Base-by-base conservation (phyloP, 2,797 vertebrate genomes). In the Sparidentex hasta region DNA sequence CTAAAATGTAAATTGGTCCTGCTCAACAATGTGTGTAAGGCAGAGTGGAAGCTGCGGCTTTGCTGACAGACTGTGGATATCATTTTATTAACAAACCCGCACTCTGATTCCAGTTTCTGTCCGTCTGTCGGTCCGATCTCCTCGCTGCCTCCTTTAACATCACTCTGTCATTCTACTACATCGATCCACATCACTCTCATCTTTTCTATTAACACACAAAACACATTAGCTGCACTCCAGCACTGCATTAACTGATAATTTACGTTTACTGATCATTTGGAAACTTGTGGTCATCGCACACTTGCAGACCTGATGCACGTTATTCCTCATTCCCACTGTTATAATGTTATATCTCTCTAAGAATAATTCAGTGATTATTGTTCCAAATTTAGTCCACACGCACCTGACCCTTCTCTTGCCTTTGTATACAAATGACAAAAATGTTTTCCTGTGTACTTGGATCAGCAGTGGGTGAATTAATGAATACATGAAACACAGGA, bases 1-100 rank as follows among this genome's bases (percentile, higher is more conserved):
- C 87, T 91, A 80, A 91, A 90, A 95, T 93, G 87, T 87, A 94
- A 94, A 95, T 91, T 73, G 80, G 74, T 65, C 77, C 71, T 83
- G 70, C 85, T 90, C 83, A 65, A 80, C 77, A 76, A 76, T 87
- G 78, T 87, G 85, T 80, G 71, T 79, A 44, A 80, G 57, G 14
- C 73, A 74, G 83, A 76, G 79, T 68, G 58, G 71, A 86, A 85
- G 56, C 65, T 52, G 67, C 21, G 23, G 78, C 74, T 85, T 70
- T 83, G 76, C 87, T 75, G 83, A 90, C 80, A 87, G 78, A 75
- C 75, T 79, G 74, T 68, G 81, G 68, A 65, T 80, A 52, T 58
- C 81, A 82, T 71, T 88, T 89, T 87, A 90, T 88, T 82, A 90
- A 85, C 78, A 88, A 89, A 87, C 61, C 65, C 16, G 3, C 77